Evolutionary conservation across 2,797 vertebrate species (phyloP), one percentile per base, ranked within the genome.

Genomic region (Miichthys miiuy): DNA sequence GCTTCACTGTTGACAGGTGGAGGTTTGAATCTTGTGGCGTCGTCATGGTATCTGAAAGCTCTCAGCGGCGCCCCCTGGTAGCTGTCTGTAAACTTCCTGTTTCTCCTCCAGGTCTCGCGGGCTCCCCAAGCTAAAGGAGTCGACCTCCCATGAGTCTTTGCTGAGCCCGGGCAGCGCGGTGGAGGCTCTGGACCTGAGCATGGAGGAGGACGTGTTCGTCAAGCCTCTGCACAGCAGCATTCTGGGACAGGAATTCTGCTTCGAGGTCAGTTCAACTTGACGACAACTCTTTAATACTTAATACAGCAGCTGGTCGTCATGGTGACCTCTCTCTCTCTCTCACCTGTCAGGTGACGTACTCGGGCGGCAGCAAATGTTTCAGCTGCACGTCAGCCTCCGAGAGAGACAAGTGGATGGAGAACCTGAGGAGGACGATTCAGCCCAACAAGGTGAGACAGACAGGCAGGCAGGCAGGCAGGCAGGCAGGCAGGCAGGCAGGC

Each of bases 401-500:
- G 90, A 95, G 98, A 92, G 98, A 99, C 94, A 98, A 97, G 92
- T 99, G 98, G 98, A 99, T 99, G 97, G 98, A 99, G 90, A 99
- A 98, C 92, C 95, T 99, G 82, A 95, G 96, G 66, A 96, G 97
- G 75, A 97, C 97, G 0, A 95, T 98, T 48, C 98, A 99, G 79
- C 98, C 98, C 5, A 98, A 97, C 93, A 99, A 99, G 97, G 98
- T 91, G 72, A 75, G 74, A 27, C 42, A 44, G 42, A 11, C 41
- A 42, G 41, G 3, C 25, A 30, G 27, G 27, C 1, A 27, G 27
- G 4, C 27, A 27, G 27, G 0, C 27, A 30, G 27, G 0, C 27
- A 30, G 27, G 3, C 4, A 30, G 27, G 0, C 30, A 30, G 30
- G 0, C 30, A 30, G 30, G 1, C 30, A 34, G 30, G 1, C 30